These are phyloP conservation scores for Lutjanus campechanus DNA, from an alignment of 2,797 vertebrate species.

Conservation along the genomic window DNA sequence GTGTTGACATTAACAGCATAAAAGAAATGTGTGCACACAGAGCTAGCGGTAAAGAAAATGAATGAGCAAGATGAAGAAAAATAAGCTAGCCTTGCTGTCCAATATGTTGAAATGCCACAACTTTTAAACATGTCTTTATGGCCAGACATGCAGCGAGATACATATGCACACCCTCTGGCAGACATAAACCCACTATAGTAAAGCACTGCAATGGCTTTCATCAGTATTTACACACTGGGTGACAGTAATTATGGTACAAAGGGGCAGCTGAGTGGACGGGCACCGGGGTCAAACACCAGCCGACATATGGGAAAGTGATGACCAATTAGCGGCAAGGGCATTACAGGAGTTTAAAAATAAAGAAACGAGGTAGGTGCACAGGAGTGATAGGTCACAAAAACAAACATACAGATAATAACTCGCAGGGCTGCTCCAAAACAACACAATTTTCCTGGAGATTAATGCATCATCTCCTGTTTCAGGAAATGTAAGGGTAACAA, in stretches of 20 bases:
- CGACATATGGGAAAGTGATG: constrained; percentile 16
- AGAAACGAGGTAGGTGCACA: not conserved
- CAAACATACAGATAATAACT: not conserved
- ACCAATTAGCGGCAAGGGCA: constrained; percentile 11
- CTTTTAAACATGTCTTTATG: not conserved
- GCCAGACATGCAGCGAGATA: not conserved
- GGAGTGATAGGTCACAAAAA: not conserved
- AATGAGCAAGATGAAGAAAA: not conserved
- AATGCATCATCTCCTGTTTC: not conserved
- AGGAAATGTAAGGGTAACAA: not conserved
- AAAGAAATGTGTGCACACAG: not conserved
- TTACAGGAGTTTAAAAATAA: not conserved
- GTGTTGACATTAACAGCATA: not conserved
- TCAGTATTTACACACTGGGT: not conserved
- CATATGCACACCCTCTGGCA: not conserved
- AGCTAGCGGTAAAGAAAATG: no score
- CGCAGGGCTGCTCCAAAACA: not conserved
- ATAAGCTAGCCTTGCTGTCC: not conserved
- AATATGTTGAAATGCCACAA: constrained; percentile 4
- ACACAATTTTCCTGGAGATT: not conserved
- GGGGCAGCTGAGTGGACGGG: constrained; percentile 10
- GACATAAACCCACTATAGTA: not conserved
- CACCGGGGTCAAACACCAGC: not conserved
- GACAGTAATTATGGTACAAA: constrained; percentile 13
- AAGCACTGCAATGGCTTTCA: not conserved